Base-by-base conservation (phyloP, 2,113 vertebrate species). In the Catharus fuscescens region DNA sequence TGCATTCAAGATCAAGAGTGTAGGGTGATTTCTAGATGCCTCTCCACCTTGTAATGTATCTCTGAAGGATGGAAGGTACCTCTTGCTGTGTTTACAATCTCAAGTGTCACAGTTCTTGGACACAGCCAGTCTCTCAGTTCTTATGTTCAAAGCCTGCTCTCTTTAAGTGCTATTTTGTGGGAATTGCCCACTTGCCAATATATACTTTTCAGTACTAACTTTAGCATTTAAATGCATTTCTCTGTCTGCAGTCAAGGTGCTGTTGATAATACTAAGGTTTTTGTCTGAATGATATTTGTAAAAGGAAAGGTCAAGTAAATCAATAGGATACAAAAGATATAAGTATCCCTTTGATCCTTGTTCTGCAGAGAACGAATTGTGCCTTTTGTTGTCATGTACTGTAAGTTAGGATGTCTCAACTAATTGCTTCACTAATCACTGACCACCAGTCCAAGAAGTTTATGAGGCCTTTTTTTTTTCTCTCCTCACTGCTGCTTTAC, bases 381-480 rank as follows among this genome's bases (percentile, higher is more conserved):
- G 38, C 67, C 73, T 94, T 92, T 92, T 86, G 32, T 81, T 88
- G 28, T 84, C 11, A 10, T 14, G 6, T 56, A 14, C 71, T 85
- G 32, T 81, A 96, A 88, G 56, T 93, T 76, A 70, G 59, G 76
- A 29, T 90, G 72, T 86, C 87, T 97, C 95, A 94, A 86, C 11
- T 54, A 62, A 73, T 77, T 28, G 10, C 61, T 91, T 31, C 73
- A 15, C 21, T 84, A 66, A 48, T 70, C 38, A 26, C 21, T 19
- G 12, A 31, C 18, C 12, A 42, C 28, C 50, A 57, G 36, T 48
- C 62, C 31, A 84, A 79, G 54, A 83, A 79, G 28, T 64, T 89
- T 40, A 60, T 48, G 31, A 53, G 5, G 9, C 18, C 11, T 74
- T 29, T 69, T 50, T 62, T 56, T 59, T 53, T 77, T 7, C 7